Base-by-base conservation (phyloP, 2,888 invertebrate genomes). In the Odiellus spinosus region DNA sequence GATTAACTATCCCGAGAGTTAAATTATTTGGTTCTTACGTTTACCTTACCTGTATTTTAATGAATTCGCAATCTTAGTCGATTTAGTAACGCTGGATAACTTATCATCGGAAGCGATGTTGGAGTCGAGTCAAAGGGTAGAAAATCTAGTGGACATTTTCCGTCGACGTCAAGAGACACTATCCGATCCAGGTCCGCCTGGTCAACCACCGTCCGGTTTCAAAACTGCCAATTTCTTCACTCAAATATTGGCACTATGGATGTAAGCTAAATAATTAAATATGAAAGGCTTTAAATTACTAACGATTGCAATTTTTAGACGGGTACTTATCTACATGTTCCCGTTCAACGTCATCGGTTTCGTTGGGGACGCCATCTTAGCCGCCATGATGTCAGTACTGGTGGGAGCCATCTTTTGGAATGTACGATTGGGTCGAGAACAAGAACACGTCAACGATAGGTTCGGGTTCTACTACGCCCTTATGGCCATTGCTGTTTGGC, bases 31-130 rank as follows among this genome's bases (percentile, higher is more conserved):
- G n/a, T n/a, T n/a, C n/a, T n/a, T n/a, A n/a, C n/a, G n/a, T n/a
- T n/a, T n/a, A n/a, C n/a, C n/a, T n/a, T n/a, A n/a, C n/a, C n/a
- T n/a, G n/a, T n/a, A n/a, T n/a, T n/a, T n/a, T n/a, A n/a, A n/a
- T n/a, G n/a, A n/a, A n/a, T n/a, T n/a, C n/a, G n/a, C n/a, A n/a
- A n/a, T 70, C 71, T 2, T 65, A 90, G 90, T 91, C 68, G 91
- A 93, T 66, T 70, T 91, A 58, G 90, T 91, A 17, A 93, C 93
- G 0, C 66, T 91, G 58, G 93, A 93, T 64, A 87, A 88, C 64
- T 69, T 93, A 44, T 88, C 90, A 3, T 82, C 86, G 3, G 93
- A 93, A 59, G 91, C 93, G 19, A 82, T 91, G 80, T 66, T 88
- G 46, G 93, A 93, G 67, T 93, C 91, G 0, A 86, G 87, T 8